Evolutionary conservation across 2,113 vertebrate species (phyloP), one percentile per base, ranked within the genome.

Genomic region (Ploceus nigricollis): DNA sequence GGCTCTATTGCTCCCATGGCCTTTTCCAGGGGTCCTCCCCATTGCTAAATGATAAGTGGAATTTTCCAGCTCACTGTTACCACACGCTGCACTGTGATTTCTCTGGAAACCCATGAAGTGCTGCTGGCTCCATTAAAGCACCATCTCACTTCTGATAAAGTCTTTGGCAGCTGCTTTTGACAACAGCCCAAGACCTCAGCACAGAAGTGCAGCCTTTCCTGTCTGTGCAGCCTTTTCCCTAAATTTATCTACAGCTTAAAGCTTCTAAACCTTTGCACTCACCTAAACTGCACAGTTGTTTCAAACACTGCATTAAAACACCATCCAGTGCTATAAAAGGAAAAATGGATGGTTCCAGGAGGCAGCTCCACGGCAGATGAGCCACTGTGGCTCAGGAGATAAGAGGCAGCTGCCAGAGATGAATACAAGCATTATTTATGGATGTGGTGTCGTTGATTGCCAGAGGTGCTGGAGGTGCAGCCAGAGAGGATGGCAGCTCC

Each of bases 231-330:
- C 35, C 28, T 71, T 87, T 83, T 48, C 17, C 19, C 63, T 25
- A 15, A n/a, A 70, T 57, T 61, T 19, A 95, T 95, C 75, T 70
- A 5, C 6, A 28, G 73, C 11, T 2, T 48, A 61, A 85, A 91
- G 85, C 78, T 77, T 35, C 57, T 31, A 64, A 93, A 69, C 50
- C 78, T 50, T 15, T 35, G n/a, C 0, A 0, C 65, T 76, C 5
- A 0, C 13, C 73, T 66, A 42, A 82, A 93, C 53, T 15, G 61
- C 0, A 5, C 53, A n/a, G 69, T 24, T 1, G 0, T 66, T 87
- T 69, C 60, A 76, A 95, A 66, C 90, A 80, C 91, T 81, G 72
- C 82, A 94, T 94, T 87, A 94, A 97, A 96, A 86, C 51, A 35
- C 60, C 89, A 94, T 89, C 54, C 70, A 66, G 85, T 56, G n/a